Conservation (phyloP, 2,113 vertebrate species). For the Catharus fuscescens region DNA sequence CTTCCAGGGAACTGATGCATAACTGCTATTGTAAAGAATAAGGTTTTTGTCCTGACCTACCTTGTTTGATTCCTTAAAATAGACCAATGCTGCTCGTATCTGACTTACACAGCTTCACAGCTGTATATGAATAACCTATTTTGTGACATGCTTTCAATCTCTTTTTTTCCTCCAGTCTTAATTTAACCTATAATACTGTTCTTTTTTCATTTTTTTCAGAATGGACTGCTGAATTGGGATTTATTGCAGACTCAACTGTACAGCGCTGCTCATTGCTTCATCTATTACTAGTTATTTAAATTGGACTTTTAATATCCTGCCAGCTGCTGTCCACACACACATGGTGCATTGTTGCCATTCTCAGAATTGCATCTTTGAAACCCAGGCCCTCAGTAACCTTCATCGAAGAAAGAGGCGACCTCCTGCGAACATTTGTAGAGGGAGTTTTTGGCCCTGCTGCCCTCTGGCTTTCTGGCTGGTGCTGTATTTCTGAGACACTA, state of each 20-base stretch:
- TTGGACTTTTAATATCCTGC: constrained; percentile 83
- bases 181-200: constrained; percentile 60
- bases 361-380: constrained; percentile 85
- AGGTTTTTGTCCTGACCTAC: constrained; percentile 52
- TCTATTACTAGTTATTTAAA: constrained; percentile 85
- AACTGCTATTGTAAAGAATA: neutral
- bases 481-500: constrained; percentile 73
- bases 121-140: constrained; percentile 61
- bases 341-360: constrained; percentile 99
- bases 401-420: constrained; percentile 76
- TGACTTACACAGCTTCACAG: neutral
- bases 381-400: constrained; percentile 82
- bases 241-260: constrained; percentile 74
- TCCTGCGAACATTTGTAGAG: constrained; percentile 59
- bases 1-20: neutral
- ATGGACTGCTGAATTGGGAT: constrained; percentile 86
- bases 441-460: constrained; percentile 69
- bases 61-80: constrained; percentile 55
- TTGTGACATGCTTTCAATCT: constrained; percentile 49
- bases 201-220: constrained; percentile 71
- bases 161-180: neutral
- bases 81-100: neutral
- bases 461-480: constrained; percentile 71
- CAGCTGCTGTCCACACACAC: constrained; percentile 96
- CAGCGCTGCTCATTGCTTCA: constrained; percentile 67